Evolutionary conservation across 2,888 invertebrate genomes (phyloP).

Genomic region (Hecatera dysodea): DNA sequence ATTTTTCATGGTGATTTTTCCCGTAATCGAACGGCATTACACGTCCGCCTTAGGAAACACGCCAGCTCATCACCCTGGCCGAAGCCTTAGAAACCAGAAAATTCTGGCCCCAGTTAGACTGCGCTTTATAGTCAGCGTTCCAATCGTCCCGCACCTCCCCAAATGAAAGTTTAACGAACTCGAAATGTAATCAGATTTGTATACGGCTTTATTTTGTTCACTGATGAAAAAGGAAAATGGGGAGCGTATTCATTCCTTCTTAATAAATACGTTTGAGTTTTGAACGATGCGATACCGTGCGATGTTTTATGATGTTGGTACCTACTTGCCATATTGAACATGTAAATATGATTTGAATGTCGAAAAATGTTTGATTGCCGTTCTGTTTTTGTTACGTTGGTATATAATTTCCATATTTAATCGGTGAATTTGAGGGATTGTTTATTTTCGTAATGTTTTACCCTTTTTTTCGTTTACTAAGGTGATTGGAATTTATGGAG

Average conservation of each 20-base stretch:
- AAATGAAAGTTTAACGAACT: constrained; percentile 83
- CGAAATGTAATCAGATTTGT: constrained; percentile 82
- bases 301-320: constrained; percentile 43
- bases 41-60: neutral
- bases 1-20: too few species aligned
- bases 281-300: constrained; percentile 43
- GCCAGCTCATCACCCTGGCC: neutral
- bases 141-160: constrained; percentile 76
- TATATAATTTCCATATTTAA: constrained; percentile 39
- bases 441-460: constrained; percentile 6
- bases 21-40: too few species aligned
- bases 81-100: constrained; percentile 13
- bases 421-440: constrained; percentile 3
- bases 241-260: constrained; percentile 43
- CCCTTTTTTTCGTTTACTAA: neutral
- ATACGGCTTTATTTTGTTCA: constrained; percentile 72
- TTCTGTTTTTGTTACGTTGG: constrained; percentile 24
- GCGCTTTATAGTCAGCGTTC: constrained; percentile 71
- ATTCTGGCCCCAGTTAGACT: constrained; percentile 61
- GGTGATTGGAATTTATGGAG: neutral
- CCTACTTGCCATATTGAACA: constrained; percentile 24
- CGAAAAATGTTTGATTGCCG: constrained; percentile 45
- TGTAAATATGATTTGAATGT: constrained; percentile 47
- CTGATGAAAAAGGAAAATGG: constrained; percentile 63
- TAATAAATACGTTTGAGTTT: constrained; percentile 57